phyloP scores from a whole-genome alignment of 2,797 vertebrate species.

The Clarias pachynema region DNA sequence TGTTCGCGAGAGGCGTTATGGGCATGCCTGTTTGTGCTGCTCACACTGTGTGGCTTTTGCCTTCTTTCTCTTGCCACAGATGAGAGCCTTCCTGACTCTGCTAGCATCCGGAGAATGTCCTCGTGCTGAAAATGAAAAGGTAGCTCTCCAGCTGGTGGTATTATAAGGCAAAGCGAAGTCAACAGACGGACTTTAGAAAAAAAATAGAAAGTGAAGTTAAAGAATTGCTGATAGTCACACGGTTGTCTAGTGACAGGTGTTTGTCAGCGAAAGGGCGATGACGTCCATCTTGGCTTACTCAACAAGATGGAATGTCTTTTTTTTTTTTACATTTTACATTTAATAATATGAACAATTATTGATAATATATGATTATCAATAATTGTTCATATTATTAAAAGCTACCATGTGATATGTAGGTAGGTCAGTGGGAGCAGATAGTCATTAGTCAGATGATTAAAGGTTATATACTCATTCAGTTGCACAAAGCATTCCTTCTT shows the following conservation, averaged over 20 bases:
- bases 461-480: conserved; percentile 52
- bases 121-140: conserved; percentile 70
- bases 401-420: not conserved
- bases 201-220: conserved; percentile 42
- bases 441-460: conserved; percentile 66
- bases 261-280: conserved; percentile 37
- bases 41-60: conserved; percentile 69
- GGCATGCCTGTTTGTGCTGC: conserved; percentile 64
- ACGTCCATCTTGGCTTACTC: conserved; percentile 3
- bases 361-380: not conserved
- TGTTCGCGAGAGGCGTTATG: conserved; percentile 67
- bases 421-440: not conserved
- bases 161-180: conserved; percentile 60
- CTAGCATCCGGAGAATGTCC: conserved; percentile 74
- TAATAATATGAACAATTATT: no score
- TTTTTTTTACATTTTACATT: no score
- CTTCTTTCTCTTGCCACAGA: conserved; percentile 73
- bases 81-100: conserved; percentile 65
- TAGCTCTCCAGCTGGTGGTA: conserved; percentile 54
- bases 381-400: not conserved
- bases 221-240: conserved; percentile 18
- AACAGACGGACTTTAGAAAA: conserved; percentile 47
- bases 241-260: conserved; percentile 43
- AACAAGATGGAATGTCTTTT: not conserved
- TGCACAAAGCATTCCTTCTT: not conserved